Conservation (phyloP, 2,113 vertebrate genomes). For the Nannobrachium achirus region DNA sequence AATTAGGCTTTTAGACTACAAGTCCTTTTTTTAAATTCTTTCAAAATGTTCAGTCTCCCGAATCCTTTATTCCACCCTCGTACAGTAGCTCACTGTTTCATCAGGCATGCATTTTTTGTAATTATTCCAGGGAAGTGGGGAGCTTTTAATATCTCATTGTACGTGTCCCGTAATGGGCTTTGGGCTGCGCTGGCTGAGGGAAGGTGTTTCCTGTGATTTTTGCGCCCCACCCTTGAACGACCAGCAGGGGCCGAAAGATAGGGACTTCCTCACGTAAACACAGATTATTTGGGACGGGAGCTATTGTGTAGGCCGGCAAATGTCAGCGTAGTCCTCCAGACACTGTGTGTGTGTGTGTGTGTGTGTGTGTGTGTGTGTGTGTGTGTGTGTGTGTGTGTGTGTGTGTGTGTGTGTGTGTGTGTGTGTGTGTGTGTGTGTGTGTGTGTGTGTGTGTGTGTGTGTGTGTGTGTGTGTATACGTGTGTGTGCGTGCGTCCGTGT, state of each 20-base stretch:
- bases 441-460: not conserved
- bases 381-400: slow-evolving; percentile 4
- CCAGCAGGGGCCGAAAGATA: slow-evolving; percentile 72
- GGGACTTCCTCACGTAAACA: slow-evolving; percentile 73
- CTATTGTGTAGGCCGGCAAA: slow-evolving; percentile 71
- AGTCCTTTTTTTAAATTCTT: no score
- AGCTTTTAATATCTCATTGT: slow-evolving; percentile 81
- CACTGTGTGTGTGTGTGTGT: slow-evolving; percentile 11
- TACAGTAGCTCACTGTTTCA: slow-evolving; percentile 27
- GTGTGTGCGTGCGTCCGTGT: not conserved
- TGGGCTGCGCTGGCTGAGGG: slow-evolving; percentile 46
- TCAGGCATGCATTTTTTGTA: slow-evolving; percentile 28
- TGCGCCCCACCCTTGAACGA: slow-evolving; percentile 57
- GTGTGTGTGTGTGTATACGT: not conserved
- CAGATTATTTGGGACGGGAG: slow-evolving; percentile 65
- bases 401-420: not conserved
- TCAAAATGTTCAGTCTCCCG: slow-evolving; percentile 16
- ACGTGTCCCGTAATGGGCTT: slow-evolving; percentile 30
- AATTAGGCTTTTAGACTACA: no score
- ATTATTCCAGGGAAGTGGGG: slow-evolving; percentile 60
- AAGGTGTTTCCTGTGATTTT: slow-evolving; percentile 84
- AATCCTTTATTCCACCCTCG: slow-evolving; percentile 36
- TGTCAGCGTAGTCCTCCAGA: slow-evolving; percentile 58
- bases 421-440: slow-evolving; percentile 8
- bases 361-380: not conserved